These are phyloP conservation scores for Drosophila repleta DNA, from an alignment of 1,140 invertebrate species.

Conservation along the genomic window DNA sequence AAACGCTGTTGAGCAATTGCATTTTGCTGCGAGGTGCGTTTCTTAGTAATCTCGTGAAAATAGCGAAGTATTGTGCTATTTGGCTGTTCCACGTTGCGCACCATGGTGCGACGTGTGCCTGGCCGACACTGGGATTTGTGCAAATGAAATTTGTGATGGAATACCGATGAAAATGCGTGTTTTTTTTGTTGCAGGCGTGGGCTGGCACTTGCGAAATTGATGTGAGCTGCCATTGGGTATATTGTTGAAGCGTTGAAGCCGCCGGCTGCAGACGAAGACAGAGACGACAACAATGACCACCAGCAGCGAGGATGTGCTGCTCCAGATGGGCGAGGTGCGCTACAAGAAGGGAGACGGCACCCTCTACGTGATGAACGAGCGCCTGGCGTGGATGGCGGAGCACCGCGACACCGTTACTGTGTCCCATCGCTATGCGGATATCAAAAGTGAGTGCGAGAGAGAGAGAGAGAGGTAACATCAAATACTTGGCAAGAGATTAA, in stretches of 20 bases:
- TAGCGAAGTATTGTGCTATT: slow-evolving; percentile 47
- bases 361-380: slow-evolving; percentile 97
- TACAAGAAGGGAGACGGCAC: slow-evolving; percentile 98
- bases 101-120: neutral
- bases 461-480: slow-evolving; percentile 85
- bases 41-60: slow-evolving; percentile 43
- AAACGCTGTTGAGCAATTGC: slow-evolving; percentile 25
- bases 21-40: slow-evolving; percentile 48
- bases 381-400: slow-evolving; percentile 97
- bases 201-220: slow-evolving; percentile 35
- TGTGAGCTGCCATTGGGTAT: slow-evolving; percentile 29
- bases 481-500: neutral
- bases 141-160: slow-evolving; percentile 8
- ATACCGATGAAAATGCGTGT: slow-evolving; percentile 12
- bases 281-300: slow-evolving; percentile 70
- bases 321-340: slow-evolving; percentile 95
- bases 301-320: slow-evolving; percentile 93
- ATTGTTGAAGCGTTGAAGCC: slow-evolving; percentile 28
- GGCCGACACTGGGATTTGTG: neutral
- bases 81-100: slow-evolving; percentile 15
- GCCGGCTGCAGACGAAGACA: slow-evolving; percentile 33
- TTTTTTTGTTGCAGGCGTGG: slow-evolving; percentile 20
- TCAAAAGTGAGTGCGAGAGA: slow-evolving; percentile 92
- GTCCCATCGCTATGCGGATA: slow-evolving; percentile 97
- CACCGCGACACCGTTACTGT: slow-evolving; percentile 95